Percentiles rank a stretch among this genome's conserved stretches.
These are phyloP conservation scores for Sesamia inferens DNA, from an alignment of 2,888 invertebrate genomes.

Conservation along the genomic window DNA sequence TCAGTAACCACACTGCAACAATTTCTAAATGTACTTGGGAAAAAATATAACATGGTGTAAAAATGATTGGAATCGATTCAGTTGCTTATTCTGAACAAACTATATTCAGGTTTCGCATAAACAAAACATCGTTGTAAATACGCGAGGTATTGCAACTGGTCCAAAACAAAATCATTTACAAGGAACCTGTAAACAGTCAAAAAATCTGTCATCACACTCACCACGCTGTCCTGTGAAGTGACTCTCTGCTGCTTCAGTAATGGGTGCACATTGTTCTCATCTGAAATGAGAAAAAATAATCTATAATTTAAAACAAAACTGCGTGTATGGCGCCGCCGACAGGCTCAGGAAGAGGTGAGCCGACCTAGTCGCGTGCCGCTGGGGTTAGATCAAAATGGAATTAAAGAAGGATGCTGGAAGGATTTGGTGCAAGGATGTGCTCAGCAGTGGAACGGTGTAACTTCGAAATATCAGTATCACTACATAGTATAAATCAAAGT, in stretches of 20 bases:
- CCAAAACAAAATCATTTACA: background rate
- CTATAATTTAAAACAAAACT: background rate
- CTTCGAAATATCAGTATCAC: no score
- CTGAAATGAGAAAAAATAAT: slow-evolving; percentile 5
- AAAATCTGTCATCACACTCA: slow-evolving; percentile 61
- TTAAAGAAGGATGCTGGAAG: background rate
- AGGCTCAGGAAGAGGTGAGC: background rate
- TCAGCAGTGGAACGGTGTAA: background rate
- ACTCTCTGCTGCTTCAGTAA: slow-evolving; percentile 85
- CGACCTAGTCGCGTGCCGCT: background rate
- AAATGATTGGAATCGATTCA: no score
- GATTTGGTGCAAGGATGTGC: no score
- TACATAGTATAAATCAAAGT: no score
- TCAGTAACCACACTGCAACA: no score
- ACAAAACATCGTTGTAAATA: no score
- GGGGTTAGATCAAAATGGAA: no score
- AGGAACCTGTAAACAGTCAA: background rate
- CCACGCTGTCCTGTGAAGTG: slow-evolving; percentile 85
- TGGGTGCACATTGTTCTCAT: slow-evolving; percentile 73
- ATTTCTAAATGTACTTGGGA: no score
- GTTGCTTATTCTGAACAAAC: no score
- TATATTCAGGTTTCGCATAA: no score
- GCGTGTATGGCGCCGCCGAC: background rate
- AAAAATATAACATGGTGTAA: no score
- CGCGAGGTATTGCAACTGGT: background rate